Evolutionary conservation across 2,797 vertebrate species (phyloP), one percentile per base, ranked within the genome.

Genomic region (Premnoplex brunnescens): DNA sequence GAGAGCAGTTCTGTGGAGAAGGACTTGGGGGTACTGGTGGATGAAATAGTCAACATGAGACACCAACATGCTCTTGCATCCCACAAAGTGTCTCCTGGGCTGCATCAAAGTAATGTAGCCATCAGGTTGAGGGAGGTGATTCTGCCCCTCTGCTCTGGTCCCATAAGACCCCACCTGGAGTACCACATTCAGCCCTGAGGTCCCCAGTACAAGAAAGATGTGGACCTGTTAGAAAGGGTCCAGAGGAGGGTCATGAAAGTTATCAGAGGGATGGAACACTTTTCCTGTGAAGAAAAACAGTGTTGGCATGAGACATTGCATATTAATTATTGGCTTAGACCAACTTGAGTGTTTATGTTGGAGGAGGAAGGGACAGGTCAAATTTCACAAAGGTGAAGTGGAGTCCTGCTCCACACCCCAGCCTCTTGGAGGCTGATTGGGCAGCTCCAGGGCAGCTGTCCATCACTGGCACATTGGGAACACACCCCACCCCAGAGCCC

Each of bases 11-110:
- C 10, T 72, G 30, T 0, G 0, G 11, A 71, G 18, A 75, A 82
- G 39, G 16, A 28, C 36, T 17, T 32, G n/a, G 7, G 37, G 5
- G 2, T 62, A 27, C 2, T 4, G 15, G 10, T 44, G 30, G 30
- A n/a, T 75, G 4, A 51, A 62, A 78, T 34, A 32, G 2, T 54
- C 30, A 54, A 32, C 30, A 54, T 32, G 19, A 54, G 52, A 54
- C 11, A 0, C 7, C 27, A 68, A 22, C 2, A 4, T 15, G 7
- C 0, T 0, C 6, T 76, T 12, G 2, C 44, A 84, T 32, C 6
- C 59, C 59, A 48, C 39, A 48, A 76, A 43, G 6, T 0, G 0
- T 46, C 9, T 24, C 59, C n/a, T 52, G 30, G 22, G 17, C 46
- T 86, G 14, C 51, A 37, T 18, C 6, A 16, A 43, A 83, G 77